These are phyloP conservation scores for Aspidiotus destructor DNA, from an alignment of 2,888 invertebrate species.

Conservation along the genomic window DNA sequence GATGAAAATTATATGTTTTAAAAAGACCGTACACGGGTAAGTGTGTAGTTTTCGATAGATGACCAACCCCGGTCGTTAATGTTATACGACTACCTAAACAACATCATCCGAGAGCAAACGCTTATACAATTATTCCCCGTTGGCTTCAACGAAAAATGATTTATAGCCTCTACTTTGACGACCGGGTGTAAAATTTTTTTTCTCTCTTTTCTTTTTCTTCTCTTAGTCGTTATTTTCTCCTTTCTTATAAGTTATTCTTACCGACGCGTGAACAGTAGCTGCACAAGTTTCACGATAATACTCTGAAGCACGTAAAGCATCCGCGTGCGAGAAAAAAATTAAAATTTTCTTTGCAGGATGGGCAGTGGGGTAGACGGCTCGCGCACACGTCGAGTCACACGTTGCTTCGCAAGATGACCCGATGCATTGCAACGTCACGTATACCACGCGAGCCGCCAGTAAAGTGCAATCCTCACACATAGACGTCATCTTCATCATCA, in stretches of 20 bases:
- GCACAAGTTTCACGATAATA: no score
- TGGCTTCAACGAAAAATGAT: slow-evolving; percentile 26
- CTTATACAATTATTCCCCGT: slow-evolving; percentile 29
- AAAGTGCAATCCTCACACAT: no score
- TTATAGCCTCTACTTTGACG: slow-evolving; percentile 19
- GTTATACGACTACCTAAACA: slow-evolving; percentile 30
- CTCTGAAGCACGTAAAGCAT: no score
- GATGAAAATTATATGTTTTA: slow-evolving; percentile 33
- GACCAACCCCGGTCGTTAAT: slow-evolving; percentile 31
- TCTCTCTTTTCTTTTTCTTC: not conserved
- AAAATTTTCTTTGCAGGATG: no score
- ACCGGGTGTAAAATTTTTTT: slow-evolving; percentile 16
- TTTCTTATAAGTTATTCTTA: not conserved
- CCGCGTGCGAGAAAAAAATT: no score
- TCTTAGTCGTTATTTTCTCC: not conserved
- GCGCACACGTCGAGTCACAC: no score
- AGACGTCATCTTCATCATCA: no score
- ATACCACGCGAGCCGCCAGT: no score
- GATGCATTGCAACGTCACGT: no score
- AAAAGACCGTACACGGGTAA: slow-evolving; percentile 26
- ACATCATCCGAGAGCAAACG: slow-evolving; percentile 27
- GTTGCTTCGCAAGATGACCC: no score
- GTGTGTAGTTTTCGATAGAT: slow-evolving; percentile 30
- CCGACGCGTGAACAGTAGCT: not conserved
- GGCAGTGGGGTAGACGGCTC: no score